Conservation (phyloP, 1,140 invertebrate species). For the Plectus sambesii region DNA sequence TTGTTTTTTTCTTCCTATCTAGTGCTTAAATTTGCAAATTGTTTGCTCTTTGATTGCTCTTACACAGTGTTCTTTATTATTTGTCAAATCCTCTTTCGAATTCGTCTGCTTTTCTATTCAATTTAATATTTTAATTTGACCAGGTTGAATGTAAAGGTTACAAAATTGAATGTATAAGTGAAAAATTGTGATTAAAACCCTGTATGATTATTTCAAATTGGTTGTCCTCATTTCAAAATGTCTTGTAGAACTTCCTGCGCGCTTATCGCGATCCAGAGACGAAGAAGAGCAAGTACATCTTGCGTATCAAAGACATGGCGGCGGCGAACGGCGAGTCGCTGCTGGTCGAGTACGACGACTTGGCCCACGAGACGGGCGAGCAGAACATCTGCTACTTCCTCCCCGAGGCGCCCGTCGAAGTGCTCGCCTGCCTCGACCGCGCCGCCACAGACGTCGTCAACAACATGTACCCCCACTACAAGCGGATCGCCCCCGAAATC, state of each 20-base stretch:
- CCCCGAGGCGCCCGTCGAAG: slow-evolving; percentile 89
- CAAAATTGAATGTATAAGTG: too few relatives aligned
- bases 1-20: slow-evolving; percentile 39
- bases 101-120: too few relatives aligned
- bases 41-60: too few relatives aligned
- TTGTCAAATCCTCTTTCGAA: too few relatives aligned
- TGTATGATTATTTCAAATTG: slow-evolving; percentile 26
- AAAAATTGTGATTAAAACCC: slow-evolving; percentile 2
- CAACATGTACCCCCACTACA: slow-evolving; percentile 88
- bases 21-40: too few relatives aligned
- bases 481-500: slow-evolving; percentile 78
- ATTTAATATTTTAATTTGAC: too few relatives aligned
- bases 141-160: too few relatives aligned
- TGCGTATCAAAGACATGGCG: slow-evolving; percentile 37
- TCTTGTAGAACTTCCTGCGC: slow-evolving; percentile 50
- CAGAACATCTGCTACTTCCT: slow-evolving; percentile 89
- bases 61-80: too few relatives aligned
- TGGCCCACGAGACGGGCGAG: slow-evolving; percentile 66
- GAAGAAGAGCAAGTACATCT: slow-evolving; percentile 32
- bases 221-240: slow-evolving; percentile 2
- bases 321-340: slow-evolving; percentile 64
- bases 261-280: slow-evolving; percentile 29
- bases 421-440: slow-evolving; percentile 51
- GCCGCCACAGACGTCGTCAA: slow-evolving; percentile 80
- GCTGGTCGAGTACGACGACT: slow-evolving; percentile 77